Evolutionary conservation across 2,888 invertebrate genomes (phyloP).

Genomic region (Philereme transversata): DNA sequence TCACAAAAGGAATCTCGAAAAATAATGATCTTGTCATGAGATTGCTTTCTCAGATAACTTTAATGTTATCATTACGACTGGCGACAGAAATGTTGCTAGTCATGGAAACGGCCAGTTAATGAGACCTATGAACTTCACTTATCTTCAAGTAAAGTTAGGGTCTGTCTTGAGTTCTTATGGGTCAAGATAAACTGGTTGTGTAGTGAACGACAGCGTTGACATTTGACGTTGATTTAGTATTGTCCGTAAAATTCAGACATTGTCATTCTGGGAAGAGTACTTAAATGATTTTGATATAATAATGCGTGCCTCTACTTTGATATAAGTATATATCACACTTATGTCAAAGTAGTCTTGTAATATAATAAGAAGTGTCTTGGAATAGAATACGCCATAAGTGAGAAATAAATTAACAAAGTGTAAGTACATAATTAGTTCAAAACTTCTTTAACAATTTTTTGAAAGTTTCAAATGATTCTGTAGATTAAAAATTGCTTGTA

Average conservation of each 20-base stretch:
- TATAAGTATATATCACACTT: no score
- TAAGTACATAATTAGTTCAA: no score
- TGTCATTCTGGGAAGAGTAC: constrained; percentile 54
- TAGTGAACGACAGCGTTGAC: constrained; percentile 72
- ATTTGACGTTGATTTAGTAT: constrained; percentile 82
- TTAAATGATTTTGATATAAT: constrained; percentile 8
- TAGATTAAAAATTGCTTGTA: no score
- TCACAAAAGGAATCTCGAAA: constrained; percentile 25
- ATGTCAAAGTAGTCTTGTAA: no score
- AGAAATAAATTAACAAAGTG: no score
- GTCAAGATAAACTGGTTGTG: constrained; percentile 53
- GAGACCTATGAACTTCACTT: constrained; percentile 49
- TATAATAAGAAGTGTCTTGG: no score
- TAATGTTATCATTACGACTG: constrained; percentile 80
- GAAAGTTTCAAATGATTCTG: no score
- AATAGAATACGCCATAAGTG: no score
- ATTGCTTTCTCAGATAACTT: constrained; percentile 76
- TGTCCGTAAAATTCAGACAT: constrained; percentile 69
- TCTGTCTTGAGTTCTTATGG: constrained; percentile 52
- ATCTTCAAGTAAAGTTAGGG: constrained; percentile 37
- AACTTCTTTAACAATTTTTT: no score
- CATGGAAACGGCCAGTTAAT: constrained; percentile 56
- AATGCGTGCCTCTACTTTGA: background rate
- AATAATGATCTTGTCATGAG: constrained; percentile 41
- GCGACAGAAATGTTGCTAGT: constrained; percentile 76